Percentiles rank a stretch among this genome's conserved stretches.
These are phyloP conservation scores for Thera obeliscata DNA, from an alignment of 2,888 invertebrate genomes.

Conservation along the genomic window DNA sequence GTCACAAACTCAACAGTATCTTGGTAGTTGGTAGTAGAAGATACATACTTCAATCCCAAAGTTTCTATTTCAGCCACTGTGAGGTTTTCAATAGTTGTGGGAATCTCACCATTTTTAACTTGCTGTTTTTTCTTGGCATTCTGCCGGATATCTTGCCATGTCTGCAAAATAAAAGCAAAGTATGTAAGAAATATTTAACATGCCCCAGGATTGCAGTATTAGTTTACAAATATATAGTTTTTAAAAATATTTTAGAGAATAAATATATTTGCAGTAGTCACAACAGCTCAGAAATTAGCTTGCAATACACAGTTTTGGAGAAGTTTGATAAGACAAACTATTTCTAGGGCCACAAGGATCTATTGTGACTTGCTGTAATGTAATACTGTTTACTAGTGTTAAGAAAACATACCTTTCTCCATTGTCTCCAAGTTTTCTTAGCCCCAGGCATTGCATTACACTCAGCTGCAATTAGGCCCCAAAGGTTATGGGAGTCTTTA, in stretches of 20 bases:
- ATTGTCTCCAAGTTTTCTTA: conserved; percentile 75
- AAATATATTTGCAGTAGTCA: no score
- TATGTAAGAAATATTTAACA: no score
- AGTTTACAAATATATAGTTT: no score
- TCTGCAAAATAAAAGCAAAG: conserved; percentile 55
- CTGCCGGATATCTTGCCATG: conserved; percentile 75
- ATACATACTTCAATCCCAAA: conserved; percentile 61
- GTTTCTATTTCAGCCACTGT: conserved; percentile 64
- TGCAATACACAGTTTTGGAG: no score
- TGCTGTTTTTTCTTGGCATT: conserved; percentile 67
- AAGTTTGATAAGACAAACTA: no score
- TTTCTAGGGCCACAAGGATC: no score
- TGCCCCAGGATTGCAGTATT: no score
- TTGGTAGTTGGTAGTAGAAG: conserved; percentile 55
- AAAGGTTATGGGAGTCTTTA: conserved; percentile 67
- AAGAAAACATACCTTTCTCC: conserved; percentile 65
- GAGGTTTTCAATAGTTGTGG: conserved; percentile 54
- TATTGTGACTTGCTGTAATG: not conserved
- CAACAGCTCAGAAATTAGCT: no score
- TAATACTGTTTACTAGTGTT: not conserved
- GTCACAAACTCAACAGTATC: conserved; percentile 60
- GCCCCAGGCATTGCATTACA: conserved; percentile 73
- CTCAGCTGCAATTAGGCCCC: conserved; percentile 70
- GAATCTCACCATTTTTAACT: conserved; percentile 55
- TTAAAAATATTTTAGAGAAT: no score